Percentiles rank a stretch among this genome's conserved stretches.
phyloP scores from a whole-genome alignment of 2,797 vertebrate species.

The Potorous gilbertii region DNA sequence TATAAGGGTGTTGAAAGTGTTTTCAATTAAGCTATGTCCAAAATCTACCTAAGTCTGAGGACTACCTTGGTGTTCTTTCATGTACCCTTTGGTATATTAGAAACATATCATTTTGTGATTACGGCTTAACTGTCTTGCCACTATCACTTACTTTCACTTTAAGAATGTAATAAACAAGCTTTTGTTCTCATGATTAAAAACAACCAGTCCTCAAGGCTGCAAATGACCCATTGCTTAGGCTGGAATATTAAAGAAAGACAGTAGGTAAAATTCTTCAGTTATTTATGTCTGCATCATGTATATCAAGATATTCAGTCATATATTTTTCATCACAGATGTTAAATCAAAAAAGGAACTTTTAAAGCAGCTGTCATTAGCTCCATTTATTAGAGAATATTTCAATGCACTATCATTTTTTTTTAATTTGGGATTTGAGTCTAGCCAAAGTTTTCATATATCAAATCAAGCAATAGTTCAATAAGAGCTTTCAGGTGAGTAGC shows the following conservation, averaged over 20 bases:
- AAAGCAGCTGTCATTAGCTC: background rate
- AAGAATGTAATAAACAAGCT: background rate
- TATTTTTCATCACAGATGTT: background rate
- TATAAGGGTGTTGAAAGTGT: background rate
- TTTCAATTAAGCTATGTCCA: background rate
- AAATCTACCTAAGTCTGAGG: background rate
- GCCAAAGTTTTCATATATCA: background rate
- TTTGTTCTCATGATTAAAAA: background rate
- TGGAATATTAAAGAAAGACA: background rate
- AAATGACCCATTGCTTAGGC: background rate
- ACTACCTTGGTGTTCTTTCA: background rate
- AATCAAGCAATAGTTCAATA: background rate
- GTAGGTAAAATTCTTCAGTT: background rate
- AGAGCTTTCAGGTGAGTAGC: background rate
- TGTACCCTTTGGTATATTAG: background rate
- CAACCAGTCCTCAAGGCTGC: background rate
- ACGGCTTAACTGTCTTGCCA: background rate
- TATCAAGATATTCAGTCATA: background rate
- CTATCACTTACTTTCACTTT: constrained; percentile 15
- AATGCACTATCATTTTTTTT: background rate
- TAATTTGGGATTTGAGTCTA: background rate
- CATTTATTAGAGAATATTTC: background rate
- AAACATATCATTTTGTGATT: constrained; percentile 12
- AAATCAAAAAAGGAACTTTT: background rate
- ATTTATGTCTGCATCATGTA: background rate